Base-by-base conservation (phyloP, 1,140 invertebrate species). In the Trichonephila clavata region DNA sequence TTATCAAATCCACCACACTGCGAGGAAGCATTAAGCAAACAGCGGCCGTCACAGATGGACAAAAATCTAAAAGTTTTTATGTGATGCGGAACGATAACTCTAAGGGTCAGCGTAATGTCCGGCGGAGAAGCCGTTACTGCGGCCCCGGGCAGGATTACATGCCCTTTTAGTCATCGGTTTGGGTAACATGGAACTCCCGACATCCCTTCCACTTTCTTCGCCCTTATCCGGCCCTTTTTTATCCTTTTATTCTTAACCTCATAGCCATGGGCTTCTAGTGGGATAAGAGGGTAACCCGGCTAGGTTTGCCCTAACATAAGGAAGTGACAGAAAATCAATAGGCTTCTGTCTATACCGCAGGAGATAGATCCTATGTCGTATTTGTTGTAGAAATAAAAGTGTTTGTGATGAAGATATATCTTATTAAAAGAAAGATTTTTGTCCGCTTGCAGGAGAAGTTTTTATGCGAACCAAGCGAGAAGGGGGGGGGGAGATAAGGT, bases 351-450 rank as follows among this genome's bases (percentile, higher is more conserved):
- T 86, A 68, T 92, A 39, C 77, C 14, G 24, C 32, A 50, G 59
- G 90, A 43, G 80, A 83, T 89, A 43, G 59, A 80, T 80, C 61
- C 71, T 43, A 60, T 65, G 60, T 39, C 6, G 84, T 92, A 92
- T 92, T 92, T 92, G 81, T 71, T 86, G 91, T 92, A 86, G 91
- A 92, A 92, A 92, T 86, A 92, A 92, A 92, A 92, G 91, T 86
- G 81, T 86, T 92, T 86, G 91, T 86, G 91, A 86, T 92, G 81
- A 86, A 92, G 83, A 92, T 86, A 65, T 92, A 86, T 92, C 91
- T 86, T 86, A 92, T 86, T 92, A 92, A 65, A 92, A 71, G 60
- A 86, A 87, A 87, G 50, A 39, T 39, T 63, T 87, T 63, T 18
- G 83, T 27, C 71, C 71, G 32, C 39, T 63, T 63, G 61, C 21